Conservation (phyloP, 1,140 invertebrate genomes). For the Brachionus rotundiformis region DNA sequence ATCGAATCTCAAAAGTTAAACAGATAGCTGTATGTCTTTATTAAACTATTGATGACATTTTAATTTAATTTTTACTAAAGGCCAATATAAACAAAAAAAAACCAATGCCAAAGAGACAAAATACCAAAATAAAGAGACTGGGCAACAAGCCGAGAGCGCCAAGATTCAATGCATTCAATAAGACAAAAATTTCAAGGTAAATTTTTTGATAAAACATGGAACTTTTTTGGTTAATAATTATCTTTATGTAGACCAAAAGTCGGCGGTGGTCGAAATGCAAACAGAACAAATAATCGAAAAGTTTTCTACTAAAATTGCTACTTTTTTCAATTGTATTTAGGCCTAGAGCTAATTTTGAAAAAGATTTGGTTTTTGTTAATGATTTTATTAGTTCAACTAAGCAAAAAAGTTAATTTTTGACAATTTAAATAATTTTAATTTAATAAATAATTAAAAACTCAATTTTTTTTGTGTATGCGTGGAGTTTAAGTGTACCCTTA, state of each 20-base stretch:
- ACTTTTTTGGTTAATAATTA: too few relatives aligned
- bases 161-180: background rate
- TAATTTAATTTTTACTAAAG: background rate
- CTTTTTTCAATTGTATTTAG: background rate
- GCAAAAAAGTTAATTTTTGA: too few relatives aligned
- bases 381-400: background rate
- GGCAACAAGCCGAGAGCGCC: background rate
- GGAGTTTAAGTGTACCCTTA: background rate
- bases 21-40: background rate
- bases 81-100: background rate
- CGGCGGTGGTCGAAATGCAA: background rate
- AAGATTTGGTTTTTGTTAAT: background rate
- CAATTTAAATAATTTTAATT: background rate
- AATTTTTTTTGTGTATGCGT: background rate
- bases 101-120: background rate
- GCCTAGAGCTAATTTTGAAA: background rate
- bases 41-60: background rate
- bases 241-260: background rate
- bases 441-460: background rate
- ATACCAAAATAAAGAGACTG: background rate
- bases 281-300: background rate
- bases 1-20: background rate
- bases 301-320: slow-evolving; percentile 18
- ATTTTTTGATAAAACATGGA: background rate
- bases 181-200: background rate